A percentile compares a stretch with the other conserved stretches of the same genome.
Conservation (phyloP, 2,797 vertebrate species). For the Gallinago stenura region DNA sequence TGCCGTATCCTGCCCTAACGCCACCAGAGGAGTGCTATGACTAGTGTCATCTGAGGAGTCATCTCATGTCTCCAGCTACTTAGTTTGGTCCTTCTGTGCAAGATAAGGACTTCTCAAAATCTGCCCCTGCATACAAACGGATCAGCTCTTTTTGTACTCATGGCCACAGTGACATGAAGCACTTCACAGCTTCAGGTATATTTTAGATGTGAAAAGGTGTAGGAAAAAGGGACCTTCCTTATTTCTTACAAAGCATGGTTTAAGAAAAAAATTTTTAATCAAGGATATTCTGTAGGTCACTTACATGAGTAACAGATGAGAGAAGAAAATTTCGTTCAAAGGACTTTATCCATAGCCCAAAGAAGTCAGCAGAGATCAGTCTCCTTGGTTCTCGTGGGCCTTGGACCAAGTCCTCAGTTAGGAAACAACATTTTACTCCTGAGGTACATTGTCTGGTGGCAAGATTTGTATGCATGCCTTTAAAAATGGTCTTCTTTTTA, state of each 20-base stretch:
- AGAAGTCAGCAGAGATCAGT: background rate
- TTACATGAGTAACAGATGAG: background rate
- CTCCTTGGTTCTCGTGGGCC: background rate
- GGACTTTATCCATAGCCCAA: background rate
- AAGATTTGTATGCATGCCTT: background rate
- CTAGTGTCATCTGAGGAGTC: background rate
- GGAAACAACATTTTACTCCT: background rate
- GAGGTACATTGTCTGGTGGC: background rate
- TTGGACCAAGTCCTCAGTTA: background rate
- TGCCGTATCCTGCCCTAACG: rapidly evolving
- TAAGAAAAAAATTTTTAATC: background rate
- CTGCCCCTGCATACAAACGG: background rate
- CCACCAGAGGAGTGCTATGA: background rate
- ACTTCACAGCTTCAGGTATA: rapidly evolving
- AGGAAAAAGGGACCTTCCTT: background rate
- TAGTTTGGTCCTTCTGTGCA: background rate
- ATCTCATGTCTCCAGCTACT: background rate
- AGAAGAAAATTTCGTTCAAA: background rate
- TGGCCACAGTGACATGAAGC: rapidly evolving
- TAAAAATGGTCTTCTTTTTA: background rate
- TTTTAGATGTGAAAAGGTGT: background rate
- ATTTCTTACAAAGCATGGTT: background rate
- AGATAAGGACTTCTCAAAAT: background rate
- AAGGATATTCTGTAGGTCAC: too few species aligned
- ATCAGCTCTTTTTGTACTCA: background rate